Base-by-base conservation (phyloP, 1,140 invertebrate genomes). In the Bemisia tabaci region DNA sequence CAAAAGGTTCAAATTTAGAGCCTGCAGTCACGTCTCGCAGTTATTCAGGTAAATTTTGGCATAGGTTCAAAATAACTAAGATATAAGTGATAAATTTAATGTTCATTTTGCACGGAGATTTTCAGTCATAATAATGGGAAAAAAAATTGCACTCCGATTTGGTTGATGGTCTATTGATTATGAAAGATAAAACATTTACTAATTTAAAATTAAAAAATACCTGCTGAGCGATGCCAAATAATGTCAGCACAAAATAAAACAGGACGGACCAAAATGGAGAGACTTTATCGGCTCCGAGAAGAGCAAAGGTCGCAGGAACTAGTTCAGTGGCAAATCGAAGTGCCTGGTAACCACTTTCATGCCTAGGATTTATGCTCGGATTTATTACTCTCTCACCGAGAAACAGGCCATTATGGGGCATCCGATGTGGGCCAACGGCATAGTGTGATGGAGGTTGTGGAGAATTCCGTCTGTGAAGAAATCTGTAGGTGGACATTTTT, bases 251-350 rank as follows among this genome's bases (percentile, higher is more conserved):
- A 70, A 90, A 87, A 76, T 93, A 95, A 71, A 92, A 91, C 21
- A 94, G 81, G 11, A 91, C 85, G 0, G 89, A 87, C 92, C 91
- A 95, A 72, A 91, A 90, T 17, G 89, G 87, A 0, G 89, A 91
- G 2, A 87, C 81, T 65, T 72, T 72, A 23, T 84, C 81, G 9
- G 84, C 79, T 1, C 85, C 85, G 17, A 89, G 77, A 22, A 89
- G 77, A 0, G 90, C 88, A 1, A 92, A 78, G 1, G 90, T 88
- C 0, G 91, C 88, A 0, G 92, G 92, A 67, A 94, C 86, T 2
- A 94, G 76, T 78, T 95, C 91, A 2, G 90, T 93, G 0, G 89
- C 87, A 22, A 94, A 78, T 59, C 92, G 82, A 63, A 94, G 74
- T 2, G 77, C 81, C 75, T 93, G 89, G 77, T 88, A 91, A 12